A percentile compares a stretch with the other conserved stretches of the same genome.
Conservation (phyloP, 2,888 invertebrate genomes). For the Melipona beecheii region DNA sequence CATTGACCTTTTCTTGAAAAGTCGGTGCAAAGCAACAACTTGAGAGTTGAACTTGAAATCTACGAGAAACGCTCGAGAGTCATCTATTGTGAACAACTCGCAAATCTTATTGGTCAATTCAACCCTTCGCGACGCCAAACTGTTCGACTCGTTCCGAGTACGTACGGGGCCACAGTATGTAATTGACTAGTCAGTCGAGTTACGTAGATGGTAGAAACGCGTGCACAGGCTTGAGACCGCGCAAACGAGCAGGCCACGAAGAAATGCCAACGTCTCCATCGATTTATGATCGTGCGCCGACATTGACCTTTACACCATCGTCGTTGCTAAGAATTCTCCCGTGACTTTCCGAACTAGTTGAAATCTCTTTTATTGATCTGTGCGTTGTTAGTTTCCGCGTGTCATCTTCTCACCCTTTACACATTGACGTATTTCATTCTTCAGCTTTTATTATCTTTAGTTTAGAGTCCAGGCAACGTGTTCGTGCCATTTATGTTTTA, state of each 20-base stretch:
- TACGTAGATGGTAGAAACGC: conserved; percentile 36
- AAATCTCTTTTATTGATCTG: conserved; percentile 14
- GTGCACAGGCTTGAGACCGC: background rate
- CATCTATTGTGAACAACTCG: conserved; percentile 30
- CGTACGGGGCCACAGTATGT: conserved; percentile 17
- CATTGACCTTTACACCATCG: conserved; percentile 62
- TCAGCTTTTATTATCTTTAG: background rate
- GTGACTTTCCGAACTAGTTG: background rate
- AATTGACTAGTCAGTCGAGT: conserved; percentile 58
- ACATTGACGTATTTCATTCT: background rate
- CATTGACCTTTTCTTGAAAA: conserved; percentile 61
- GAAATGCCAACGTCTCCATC: conserved; percentile 47
- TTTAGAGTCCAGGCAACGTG: background rate
- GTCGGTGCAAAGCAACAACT: background rate
- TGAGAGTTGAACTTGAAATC: conserved; percentile 31
- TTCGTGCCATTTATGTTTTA: background rate
- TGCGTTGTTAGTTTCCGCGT: background rate
- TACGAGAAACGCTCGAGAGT: background rate
- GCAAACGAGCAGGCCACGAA: conserved; percentile 11
- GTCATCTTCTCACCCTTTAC: background rate
- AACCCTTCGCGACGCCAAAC: background rate
- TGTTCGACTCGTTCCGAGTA: conserved; percentile 1
- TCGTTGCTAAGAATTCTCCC: conserved; percentile 15
- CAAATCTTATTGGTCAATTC: conserved; percentile 29
- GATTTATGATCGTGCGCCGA: conserved; percentile 63